Evolutionary conservation across 2,797 vertebrate genomes (phyloP).

Genomic region (Tamandua tetradactyla): DNA sequence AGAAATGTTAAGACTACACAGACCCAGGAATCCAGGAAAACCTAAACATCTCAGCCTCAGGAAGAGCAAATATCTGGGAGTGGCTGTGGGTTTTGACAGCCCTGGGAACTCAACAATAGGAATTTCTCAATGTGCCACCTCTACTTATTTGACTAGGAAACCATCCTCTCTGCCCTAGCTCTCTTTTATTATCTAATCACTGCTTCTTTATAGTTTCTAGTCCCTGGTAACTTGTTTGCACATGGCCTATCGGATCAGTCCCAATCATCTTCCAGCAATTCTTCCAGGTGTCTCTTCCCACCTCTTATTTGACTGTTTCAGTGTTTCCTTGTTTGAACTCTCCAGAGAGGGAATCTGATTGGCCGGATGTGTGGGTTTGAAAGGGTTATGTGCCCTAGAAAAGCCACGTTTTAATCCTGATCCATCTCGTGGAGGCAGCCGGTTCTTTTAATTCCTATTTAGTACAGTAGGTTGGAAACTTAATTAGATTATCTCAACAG

Average conservation of each 20-base stretch:
- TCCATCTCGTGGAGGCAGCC: no score
- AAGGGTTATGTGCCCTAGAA: no score
- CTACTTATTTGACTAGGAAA: background rate
- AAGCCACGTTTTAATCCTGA: no score
- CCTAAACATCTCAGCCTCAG: background rate
- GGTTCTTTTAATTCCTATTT: no score
- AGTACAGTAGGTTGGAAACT: no score
- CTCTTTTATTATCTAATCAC: background rate
- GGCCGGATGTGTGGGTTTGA: no score
- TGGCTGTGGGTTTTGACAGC: background rate
- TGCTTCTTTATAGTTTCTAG: background rate
- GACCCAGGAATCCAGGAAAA: background rate
- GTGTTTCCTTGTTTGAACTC: background rate
- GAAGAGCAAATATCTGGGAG: background rate
- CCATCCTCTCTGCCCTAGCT: background rate
- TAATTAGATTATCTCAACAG: no score
- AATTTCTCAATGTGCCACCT: background rate
- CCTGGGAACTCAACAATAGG: background rate
- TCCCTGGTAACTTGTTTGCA: no score
- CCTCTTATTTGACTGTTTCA: background rate
- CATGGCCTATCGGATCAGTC: background rate
- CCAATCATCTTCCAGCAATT: background rate
- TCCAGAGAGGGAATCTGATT: background rate
- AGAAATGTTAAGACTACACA: background rate
- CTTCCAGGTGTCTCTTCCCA: background rate